Conservation (phyloP, 1,140 invertebrate species). For the Danaus melanippus region DNA sequence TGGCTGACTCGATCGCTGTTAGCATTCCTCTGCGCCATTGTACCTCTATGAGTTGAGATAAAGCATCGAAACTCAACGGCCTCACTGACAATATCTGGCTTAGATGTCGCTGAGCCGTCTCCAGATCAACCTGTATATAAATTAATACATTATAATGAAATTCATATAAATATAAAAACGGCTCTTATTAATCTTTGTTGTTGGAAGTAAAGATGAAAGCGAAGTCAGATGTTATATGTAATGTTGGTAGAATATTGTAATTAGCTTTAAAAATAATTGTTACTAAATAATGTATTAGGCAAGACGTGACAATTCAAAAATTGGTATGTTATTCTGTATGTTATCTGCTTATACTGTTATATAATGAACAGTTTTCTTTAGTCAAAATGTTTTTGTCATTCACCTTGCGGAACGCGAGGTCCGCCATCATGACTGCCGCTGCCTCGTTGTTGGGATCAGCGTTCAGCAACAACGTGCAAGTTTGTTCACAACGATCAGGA, state of each 20-base stretch:
- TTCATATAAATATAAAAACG: no score
- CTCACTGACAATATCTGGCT: slow-evolving; percentile 86
- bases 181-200: no score
- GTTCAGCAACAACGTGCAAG: slow-evolving; percentile 86
- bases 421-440: slow-evolving; percentile 95
- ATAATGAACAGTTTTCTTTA: no score
- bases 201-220: no score
- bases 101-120: slow-evolving; percentile 93
- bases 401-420: slow-evolving; percentile 92
- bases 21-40: slow-evolving; percentile 87
- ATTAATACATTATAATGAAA: no score
- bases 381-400: not conserved
- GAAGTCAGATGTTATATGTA: no score
- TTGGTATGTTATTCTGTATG: no score
- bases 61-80: slow-evolving; percentile 85
- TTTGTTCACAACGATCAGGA: slow-evolving; percentile 88
- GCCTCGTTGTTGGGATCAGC: slow-evolving; percentile 92
- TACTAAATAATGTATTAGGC: no score
- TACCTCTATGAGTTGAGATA: slow-evolving; percentile 90
- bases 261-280: no score
- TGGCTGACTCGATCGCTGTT: slow-evolving; percentile 81
- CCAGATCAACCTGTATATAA: slow-evolving; percentile 84
- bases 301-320: no score
- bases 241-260: no score
- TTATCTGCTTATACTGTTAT: no score